Evolutionary conservation across 2,888 invertebrate genomes (phyloP).

Genomic region (Orgyia antiqua): DNA sequence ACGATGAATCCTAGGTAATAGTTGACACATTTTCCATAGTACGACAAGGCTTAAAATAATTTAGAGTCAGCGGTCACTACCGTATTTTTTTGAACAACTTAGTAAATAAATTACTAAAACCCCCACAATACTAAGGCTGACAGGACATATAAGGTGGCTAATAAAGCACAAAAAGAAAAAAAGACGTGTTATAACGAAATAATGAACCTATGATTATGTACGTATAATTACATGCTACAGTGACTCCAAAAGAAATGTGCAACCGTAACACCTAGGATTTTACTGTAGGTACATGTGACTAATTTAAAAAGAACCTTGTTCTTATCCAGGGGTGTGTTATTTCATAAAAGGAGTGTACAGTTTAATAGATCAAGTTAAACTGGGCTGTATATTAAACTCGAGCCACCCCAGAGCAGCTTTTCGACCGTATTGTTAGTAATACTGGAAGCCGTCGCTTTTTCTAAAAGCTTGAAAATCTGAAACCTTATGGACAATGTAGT

Average conservation of each 20-base stretch:
- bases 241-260: constrained; percentile 40
- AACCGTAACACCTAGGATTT: constrained; percentile 31
- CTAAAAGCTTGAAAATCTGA: constrained; percentile 67
- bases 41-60: too few relatives aligned
- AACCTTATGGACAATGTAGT: too few relatives aligned
- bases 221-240: constrained; percentile 16
- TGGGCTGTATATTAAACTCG: constrained; percentile 26
- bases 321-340: constrained; percentile 27
- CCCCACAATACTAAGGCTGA: too few relatives aligned
- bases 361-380: constrained; percentile 10
- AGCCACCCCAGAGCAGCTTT: constrained; percentile 46
- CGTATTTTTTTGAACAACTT: too few relatives aligned
- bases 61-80: too few relatives aligned
- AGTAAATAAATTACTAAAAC: too few relatives aligned
- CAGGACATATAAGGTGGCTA: too few relatives aligned
- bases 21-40: too few relatives aligned
- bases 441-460: constrained; percentile 57
- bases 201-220: too few relatives aligned
- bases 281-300: constrained; percentile 21
- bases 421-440: constrained; percentile 41
- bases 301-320: constrained; percentile 35
- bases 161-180: too few relatives aligned
- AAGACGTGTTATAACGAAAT: too few relatives aligned
- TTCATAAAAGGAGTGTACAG: constrained; percentile 23
- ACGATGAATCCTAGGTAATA: too few relatives aligned